These are phyloP conservation scores for Scrobipalpa costella DNA, from an alignment of 2,888 invertebrate genomes.

Conservation along the genomic window DNA sequence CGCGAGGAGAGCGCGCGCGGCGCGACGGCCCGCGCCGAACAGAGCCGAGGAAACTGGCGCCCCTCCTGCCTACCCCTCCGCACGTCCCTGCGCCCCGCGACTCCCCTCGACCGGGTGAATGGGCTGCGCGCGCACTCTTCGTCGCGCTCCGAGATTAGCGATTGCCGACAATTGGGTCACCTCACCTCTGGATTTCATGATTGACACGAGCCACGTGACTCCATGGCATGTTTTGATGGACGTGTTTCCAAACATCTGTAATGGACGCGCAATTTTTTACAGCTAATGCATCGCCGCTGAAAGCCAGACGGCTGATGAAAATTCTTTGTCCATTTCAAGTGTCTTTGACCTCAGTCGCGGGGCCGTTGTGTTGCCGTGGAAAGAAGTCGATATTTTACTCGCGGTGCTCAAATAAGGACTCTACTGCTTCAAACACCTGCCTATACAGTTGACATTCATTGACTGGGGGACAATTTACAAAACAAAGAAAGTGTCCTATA, in stretches of 20 bases:
- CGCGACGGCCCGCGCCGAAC: slow-evolving; percentile 50
- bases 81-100: slow-evolving; percentile 26
- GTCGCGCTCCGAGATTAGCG: slow-evolving; percentile 41
- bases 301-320: not conserved
- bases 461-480: not conserved
- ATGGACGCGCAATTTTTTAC: not conserved
- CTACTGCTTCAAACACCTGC: not conserved
- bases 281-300: not conserved
- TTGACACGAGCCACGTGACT: slow-evolving; percentile 11
- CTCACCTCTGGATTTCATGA: slow-evolving; percentile 29
- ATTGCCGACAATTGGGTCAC: slow-evolving; percentile 55
- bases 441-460: not conserved
- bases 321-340: not conserved
- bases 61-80: slow-evolving; percentile 25
- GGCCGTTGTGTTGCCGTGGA: not conserved
- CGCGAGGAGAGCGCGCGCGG: slow-evolving; percentile 36
- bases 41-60: slow-evolving; percentile 27
- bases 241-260: slow-evolving; percentile 1
- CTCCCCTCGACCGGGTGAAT: slow-evolving; percentile 50
- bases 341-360: slow-evolving; percentile 12
- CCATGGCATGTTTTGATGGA: slow-evolving; percentile 3
- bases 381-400: not conserved
- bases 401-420: not conserved
- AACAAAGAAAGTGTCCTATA: not conserved
- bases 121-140: slow-evolving; percentile 68